phyloP scores from a whole-genome alignment of 2,113 vertebrate genomes.

The Empidonax traillii region DNA sequence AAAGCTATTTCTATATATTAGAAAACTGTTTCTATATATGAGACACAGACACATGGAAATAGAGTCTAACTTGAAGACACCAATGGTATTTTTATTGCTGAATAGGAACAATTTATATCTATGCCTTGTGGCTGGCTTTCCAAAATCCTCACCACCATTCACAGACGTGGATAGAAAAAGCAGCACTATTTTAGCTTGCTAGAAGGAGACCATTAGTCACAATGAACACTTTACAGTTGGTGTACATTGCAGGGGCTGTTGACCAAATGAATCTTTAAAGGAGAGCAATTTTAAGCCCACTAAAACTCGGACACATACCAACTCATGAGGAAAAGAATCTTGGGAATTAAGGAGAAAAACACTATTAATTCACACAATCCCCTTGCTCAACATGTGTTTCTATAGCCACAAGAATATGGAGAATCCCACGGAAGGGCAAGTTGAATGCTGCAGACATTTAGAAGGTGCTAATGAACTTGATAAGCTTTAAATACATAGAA shows the following conservation, averaged over 20 bases:
- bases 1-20: background rate
- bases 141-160: background rate
- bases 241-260: background rate
- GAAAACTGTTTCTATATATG: background rate
- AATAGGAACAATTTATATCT: background rate
- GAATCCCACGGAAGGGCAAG: background rate
- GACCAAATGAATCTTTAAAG: constrained; percentile 26
- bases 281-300: constrained; percentile 19
- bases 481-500: background rate
- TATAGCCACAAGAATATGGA: background rate
- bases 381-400: background rate
- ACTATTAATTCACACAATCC: background rate
- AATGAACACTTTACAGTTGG: background rate
- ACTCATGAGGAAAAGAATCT: background rate
- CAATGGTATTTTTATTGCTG: background rate
- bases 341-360: background rate
- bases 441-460: background rate
- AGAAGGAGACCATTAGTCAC: background rate
- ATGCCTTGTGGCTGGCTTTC: background rate
- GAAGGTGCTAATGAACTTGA: background rate
- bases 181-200: background rate
- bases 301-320: background rate
- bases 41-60: background rate
- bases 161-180: background rate
- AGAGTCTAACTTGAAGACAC: background rate